These are phyloP conservation scores for Morone chrysops DNA, from an alignment of 2,113 vertebrate species.

Conservation along the genomic window DNA sequence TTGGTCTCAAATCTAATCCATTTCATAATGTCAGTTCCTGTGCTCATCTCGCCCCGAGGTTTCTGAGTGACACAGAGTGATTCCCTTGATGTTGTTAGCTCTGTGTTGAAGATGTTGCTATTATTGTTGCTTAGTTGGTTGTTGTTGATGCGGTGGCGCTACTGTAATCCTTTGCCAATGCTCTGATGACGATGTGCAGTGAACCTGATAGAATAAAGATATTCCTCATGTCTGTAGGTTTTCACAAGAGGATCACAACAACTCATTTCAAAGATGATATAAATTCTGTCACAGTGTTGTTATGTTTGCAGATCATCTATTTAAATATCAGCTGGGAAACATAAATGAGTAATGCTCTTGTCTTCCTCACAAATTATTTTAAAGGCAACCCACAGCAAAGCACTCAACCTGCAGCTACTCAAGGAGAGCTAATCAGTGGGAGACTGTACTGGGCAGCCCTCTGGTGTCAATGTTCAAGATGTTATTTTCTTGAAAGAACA, in stretches of 20 bases:
- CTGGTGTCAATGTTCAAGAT: slow-evolving; percentile 17
- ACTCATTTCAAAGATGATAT: slow-evolving; percentile 18
- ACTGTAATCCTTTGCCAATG: slow-evolving; percentile 30
- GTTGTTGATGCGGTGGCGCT: slow-evolving; percentile 28
- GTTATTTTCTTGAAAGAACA: slow-evolving; percentile 4
- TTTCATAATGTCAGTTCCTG: slow-evolving; percentile 80
- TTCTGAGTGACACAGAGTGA: slow-evolving; percentile 60
- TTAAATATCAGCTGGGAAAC: slow-evolving; percentile 2
- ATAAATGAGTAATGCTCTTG: background rate
- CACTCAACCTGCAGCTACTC: slow-evolving; percentile 18
- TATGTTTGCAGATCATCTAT: slow-evolving; percentile 7
- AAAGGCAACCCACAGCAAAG: slow-evolving; percentile 12
- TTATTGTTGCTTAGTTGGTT: slow-evolving; percentile 35
- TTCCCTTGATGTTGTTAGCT: slow-evolving; percentile 69
- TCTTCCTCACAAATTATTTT: slow-evolving; percentile 3
- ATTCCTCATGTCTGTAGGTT: slow-evolving; percentile 25
- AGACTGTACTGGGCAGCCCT: background rate
- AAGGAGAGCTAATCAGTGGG: slow-evolving; percentile 12
- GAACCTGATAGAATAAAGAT: slow-evolving; percentile 26
- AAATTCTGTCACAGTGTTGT: slow-evolving; percentile 13
- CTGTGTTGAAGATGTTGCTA: slow-evolving; percentile 56
- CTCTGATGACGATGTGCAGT: slow-evolving; percentile 36
- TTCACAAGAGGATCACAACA: slow-evolving; percentile 25
- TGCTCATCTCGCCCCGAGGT: slow-evolving; percentile 68
- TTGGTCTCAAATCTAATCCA: slow-evolving; percentile 84